phyloP scores from a whole-genome alignment of 2,113 vertebrate species.

The Tragelaphus buxtoni region DNA sequence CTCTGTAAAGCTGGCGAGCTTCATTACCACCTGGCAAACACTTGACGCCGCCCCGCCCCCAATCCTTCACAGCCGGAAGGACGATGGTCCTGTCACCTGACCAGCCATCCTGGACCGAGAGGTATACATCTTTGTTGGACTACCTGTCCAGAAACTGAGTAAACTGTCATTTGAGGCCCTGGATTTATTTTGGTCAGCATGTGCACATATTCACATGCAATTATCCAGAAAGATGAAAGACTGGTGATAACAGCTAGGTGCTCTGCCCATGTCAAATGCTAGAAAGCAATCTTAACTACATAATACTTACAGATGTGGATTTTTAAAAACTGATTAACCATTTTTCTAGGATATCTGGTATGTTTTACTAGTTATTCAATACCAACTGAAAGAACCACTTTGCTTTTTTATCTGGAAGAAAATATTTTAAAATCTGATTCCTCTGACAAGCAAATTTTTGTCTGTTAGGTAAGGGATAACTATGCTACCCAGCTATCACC shows the following conservation, averaged over 20 bases:
- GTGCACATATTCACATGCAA: not conserved
- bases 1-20: not conserved
- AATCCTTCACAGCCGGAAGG: not conserved
- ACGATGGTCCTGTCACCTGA: not conserved
- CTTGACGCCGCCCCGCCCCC: rapidly evolving
- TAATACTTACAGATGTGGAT: not conserved
- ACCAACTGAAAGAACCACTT: not conserved
- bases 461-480: not conserved
- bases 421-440: not conserved
- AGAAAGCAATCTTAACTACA: not conserved
- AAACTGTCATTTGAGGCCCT: conserved; percentile 7
- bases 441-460: not conserved
- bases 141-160: conserved; percentile 18
- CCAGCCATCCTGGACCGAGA: not conserved
- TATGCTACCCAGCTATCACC: not conserved
- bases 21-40: not conserved
- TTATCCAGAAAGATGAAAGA: conserved; percentile 25
- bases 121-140: conserved; percentile 34
- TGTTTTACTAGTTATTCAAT: not conserved
- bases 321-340: not conserved
- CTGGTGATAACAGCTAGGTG: not conserved
- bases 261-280: not conserved
- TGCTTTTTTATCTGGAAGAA: not conserved
- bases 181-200: conserved; percentile 39
- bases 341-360: not conserved